Evolutionary conservation across 1,140 invertebrate genomes (phyloP), one percentile per base, ranked within the genome.

Genomic region (Drosophila micromelanica): DNA sequence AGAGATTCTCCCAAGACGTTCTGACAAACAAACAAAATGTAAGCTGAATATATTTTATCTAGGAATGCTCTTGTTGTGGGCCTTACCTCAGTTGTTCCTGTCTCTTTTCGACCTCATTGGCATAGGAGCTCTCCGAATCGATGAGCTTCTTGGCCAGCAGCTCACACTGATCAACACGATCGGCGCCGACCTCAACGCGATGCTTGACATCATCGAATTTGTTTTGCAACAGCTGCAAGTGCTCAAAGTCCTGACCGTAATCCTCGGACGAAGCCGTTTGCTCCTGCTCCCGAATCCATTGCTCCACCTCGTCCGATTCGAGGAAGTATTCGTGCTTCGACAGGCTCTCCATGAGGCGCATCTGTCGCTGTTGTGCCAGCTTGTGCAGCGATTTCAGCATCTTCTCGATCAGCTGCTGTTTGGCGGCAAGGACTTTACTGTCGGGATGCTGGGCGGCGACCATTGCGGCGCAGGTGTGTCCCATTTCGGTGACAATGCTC

Each of bases 121-220:
- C 96, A 90, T 98, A 98, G 0, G 97, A 96, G 91, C 96, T 98
- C 76, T 98, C 96, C 64, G 96, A 97, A 0, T 96, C 95, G 15
- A 98, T 95, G 15, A 99, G 93, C 92, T 98, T 98, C 81, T 96
- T 97, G 2, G 98, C 98, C 49, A 98, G 92, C 70, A 97, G 95
- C 92, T 99, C 97, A 90, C 98, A 98, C 80, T 97, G 96, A 87
- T 96, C 97, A 89, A 98, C 99, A 74, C 98, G 93, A 92, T 99
- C 98, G 0, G 96, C 95, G 1, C 98, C 98, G 35, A 96, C 96
- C 86, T 98, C 97, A 13, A 99, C 96, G 56, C 96, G 94, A 80
- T 98, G 96, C 77, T 98, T 98, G 55, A 99, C 96, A 91, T 99
- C 98, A 77, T 99, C 97, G 93, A 99, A 99, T 93, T 99, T 99